Percentiles rank a stretch among this genome's conserved stretches.
phyloP scores from a whole-genome alignment of 1,140 invertebrate genomes.

The Orchestia grillus region DNA sequence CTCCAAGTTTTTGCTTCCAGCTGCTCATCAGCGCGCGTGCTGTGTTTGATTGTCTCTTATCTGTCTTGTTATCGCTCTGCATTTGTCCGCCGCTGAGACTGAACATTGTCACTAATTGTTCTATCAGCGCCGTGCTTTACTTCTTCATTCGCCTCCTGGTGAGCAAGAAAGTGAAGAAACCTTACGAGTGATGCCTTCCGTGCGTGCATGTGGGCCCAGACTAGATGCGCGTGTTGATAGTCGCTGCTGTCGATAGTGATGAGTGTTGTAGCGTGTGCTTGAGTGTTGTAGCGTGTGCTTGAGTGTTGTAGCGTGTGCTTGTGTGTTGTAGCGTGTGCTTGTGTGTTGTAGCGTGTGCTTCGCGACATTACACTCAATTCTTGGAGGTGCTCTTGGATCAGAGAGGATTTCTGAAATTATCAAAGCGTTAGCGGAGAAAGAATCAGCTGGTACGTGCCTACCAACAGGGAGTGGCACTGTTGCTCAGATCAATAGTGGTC shows the following conservation, averaged over 20 bases:
- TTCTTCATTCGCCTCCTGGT: not conserved
- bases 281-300: too few relatives aligned
- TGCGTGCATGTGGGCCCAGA: not conserved
- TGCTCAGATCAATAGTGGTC: not conserved
- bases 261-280: too few relatives aligned
- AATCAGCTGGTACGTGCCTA: not conserved
- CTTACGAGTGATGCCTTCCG: not conserved
- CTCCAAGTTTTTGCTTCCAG: not conserved
- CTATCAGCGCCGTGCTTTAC: not conserved
- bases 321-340: too few relatives aligned
- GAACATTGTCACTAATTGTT: not conserved
- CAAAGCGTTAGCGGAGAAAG: not conserved
- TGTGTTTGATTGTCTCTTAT: not conserved
- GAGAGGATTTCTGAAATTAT: not conserved
- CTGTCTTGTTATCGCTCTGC: not conserved
- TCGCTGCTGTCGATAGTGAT: not conserved
- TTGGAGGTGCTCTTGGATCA: not conserved
- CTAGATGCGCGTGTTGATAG: not conserved
- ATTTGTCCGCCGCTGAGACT: not conserved
- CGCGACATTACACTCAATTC: not conserved
- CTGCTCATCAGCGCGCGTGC: not conserved
- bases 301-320: too few relatives aligned
- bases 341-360: too few relatives aligned
- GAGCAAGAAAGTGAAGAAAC: not conserved
- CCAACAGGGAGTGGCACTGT: not conserved